These are phyloP conservation scores for Solea solea DNA, from an alignment of 2,113 vertebrate genomes.

Conservation along the genomic window DNA sequence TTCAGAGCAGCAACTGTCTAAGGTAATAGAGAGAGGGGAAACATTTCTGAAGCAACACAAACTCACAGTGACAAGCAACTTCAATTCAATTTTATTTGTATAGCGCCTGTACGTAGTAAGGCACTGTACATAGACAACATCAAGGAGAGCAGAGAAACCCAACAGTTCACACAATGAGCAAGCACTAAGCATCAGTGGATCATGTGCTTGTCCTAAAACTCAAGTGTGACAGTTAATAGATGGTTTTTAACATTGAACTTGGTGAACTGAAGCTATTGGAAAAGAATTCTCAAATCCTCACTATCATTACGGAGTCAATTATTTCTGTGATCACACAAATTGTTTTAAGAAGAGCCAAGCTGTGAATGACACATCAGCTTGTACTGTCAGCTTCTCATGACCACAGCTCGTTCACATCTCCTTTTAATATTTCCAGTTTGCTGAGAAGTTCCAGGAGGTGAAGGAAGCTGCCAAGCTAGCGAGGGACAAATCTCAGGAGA, in stretches of 20 bases:
- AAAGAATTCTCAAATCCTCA: neutral
- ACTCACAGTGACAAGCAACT: neutral
- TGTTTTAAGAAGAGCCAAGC: neutral
- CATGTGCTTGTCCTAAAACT: neutral
- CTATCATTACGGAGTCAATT: neutral
- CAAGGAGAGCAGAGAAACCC: no score
- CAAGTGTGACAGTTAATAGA: neutral
- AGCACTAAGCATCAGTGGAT: no score
- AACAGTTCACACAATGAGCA: no score
- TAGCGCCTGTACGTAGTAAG: no score
- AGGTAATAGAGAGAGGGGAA: conserved; percentile 82
- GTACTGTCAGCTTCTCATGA: conserved; percentile 14
- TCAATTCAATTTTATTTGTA: neutral
- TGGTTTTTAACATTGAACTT: neutral
- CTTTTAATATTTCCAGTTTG: conserved; percentile 86
- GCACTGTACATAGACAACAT: no score
- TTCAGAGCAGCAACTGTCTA: conserved; percentile 92
- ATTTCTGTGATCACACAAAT: neutral
- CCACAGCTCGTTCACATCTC: conserved; percentile 6
- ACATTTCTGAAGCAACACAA: neutral
- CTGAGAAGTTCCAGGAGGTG: conserved; percentile 98
- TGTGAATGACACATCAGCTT: neutral
- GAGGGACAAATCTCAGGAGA: conserved; percentile 95
- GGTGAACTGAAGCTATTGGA: neutral
- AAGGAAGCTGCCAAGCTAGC: conserved; percentile 94